These are phyloP conservation scores for Euschistus heros DNA, from an alignment of 1,140 invertebrate genomes.

Conservation along the genomic window DNA sequence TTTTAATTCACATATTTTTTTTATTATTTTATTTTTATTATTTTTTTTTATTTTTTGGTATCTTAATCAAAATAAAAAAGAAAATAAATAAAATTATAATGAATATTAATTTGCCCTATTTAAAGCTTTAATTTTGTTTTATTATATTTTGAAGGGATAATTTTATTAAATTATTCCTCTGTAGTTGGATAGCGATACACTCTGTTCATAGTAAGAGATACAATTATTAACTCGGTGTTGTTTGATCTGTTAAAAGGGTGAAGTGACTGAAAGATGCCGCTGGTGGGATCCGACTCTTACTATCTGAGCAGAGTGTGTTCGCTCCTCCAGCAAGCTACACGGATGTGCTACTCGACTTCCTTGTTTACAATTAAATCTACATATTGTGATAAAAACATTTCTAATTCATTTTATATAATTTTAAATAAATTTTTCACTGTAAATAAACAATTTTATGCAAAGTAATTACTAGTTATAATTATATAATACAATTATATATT, in stretches of 20 bases:
- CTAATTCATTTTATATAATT: neutral
- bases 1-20: no score
- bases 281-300: constrained; percentile 15
- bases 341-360: neutral
- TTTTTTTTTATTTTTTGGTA: no score
- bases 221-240: constrained; percentile 19
- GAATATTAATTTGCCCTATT: neutral
- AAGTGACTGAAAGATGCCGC: constrained; percentile 5
- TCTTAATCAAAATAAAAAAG: no score
- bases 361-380: neutral
- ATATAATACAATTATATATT: no score
- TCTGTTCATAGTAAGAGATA: constrained; percentile 22
- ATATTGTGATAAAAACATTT: no score
- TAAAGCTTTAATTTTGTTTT: neutral
- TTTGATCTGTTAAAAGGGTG: constrained; percentile 23
- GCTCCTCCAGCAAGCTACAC: constrained; percentile 2
- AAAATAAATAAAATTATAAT: neutral
- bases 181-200: constrained; percentile 19
- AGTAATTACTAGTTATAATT: no score
- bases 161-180: constrained; percentile 10
- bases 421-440: no score
- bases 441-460: no score
- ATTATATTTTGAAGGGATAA: neutral
- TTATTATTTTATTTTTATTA: no score
- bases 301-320: constrained; percentile 21